Evolutionary conservation across 2,797 vertebrate genomes (phyloP), one percentile per base, ranked within the genome.

Genomic region (Characodon lateralis): DNA sequence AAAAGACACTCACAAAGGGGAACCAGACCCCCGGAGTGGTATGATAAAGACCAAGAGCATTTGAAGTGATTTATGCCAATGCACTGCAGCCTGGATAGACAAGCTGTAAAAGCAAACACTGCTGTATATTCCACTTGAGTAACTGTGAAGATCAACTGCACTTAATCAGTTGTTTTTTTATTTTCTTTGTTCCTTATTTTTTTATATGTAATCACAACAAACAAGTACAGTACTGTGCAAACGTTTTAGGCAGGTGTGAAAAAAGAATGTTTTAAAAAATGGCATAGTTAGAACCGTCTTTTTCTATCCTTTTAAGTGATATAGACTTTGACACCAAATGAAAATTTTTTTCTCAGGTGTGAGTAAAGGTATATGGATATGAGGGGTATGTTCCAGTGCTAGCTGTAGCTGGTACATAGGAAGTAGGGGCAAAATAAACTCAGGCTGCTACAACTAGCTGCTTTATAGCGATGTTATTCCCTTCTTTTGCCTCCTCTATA

Each of bases 31-130:
- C 43, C 78, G 79, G 80, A 88, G 85, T 61, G 80, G 74, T 80
- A 86, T 73, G 83, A 89, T 86, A 86, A 85, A 89, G 86, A 78
- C 81, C 28, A 78, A 78, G 78, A 78, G 71, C 77, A 78, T 88
- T 85, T 85, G 81, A 86, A 72, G 65, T 61, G 80, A 88, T 88
- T 85, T 84, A 84, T 85, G 82, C n/a, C 72, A 81, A 63, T 82
- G 77, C 48, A 69, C 73, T 26, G 48, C 70, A 72, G 74, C 31
- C 77, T 82, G 73, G 80, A 76, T 58, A 39, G 12, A 80, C 72
- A 72, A 26, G 51, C 28, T 69, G 48, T 50, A 39, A 74, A 41
- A 78, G 66, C 73, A 50, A 59, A 78, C 74, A 58, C 16, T 72
- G n/a, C 35, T 5, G 46, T 55, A 10, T 41, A 6, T 56, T 53